Evolutionary conservation across 2,797 vertebrate genomes (phyloP).

Genomic region (Vespertilio murinus): DNA sequence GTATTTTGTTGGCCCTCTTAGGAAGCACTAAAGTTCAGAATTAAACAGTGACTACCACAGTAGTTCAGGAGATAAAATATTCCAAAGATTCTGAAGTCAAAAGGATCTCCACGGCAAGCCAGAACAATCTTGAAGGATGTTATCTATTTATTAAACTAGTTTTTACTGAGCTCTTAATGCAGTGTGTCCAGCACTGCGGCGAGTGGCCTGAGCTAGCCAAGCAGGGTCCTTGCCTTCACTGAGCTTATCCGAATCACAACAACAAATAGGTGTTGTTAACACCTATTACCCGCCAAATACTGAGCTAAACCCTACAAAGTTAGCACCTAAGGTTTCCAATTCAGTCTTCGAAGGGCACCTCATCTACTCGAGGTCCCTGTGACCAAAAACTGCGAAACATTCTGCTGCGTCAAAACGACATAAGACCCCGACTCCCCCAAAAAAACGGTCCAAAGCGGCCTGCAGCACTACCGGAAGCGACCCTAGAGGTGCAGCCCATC

Average conservation of each 20-base stretch:
- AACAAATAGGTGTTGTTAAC: no score
- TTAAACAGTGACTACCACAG: not conserved
- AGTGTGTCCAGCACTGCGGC: not conserved
- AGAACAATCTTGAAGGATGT: not conserved
- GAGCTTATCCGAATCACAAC: not conserved
- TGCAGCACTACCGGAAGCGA: not conserved
- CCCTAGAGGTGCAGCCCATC: rapidly evolving
- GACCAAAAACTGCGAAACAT: not conserved
- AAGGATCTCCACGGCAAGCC: not conserved
- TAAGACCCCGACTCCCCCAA: not conserved
- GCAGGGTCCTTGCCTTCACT: not conserved
- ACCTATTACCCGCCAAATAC: not conserved
- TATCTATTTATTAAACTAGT: not conserved
- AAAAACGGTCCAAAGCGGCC: not conserved
- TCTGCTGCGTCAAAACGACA: not conserved
- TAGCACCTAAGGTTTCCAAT: not conserved
- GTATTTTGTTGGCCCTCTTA: not conserved
- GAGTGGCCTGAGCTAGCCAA: not conserved
- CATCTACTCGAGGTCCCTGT: not conserved
- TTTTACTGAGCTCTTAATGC: not conserved
- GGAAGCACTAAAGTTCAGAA: not conserved
- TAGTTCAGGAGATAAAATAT: not conserved
- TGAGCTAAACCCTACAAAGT: not conserved
- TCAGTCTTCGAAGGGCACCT: not conserved
- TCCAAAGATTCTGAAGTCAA: constrained; percentile 20